Evolutionary conservation across 1,140 invertebrate genomes (phyloP).

Genomic region (Apolygus lucorum): DNA sequence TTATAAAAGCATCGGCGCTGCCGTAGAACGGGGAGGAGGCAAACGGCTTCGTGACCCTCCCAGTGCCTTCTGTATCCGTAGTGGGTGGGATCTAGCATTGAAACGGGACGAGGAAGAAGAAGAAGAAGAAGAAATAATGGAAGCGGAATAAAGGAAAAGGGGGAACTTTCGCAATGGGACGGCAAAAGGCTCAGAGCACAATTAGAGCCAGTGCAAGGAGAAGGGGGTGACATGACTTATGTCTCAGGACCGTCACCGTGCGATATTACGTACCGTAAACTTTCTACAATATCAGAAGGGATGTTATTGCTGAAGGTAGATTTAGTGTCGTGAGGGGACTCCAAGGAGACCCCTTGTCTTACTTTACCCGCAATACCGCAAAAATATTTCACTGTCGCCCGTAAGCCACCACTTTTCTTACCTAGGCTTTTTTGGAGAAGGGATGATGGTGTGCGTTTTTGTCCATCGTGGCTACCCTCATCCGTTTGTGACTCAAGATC

Average conservation of each 20-base stretch:
- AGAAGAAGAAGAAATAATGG: background rate
- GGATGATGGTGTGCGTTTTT: too few relatives aligned
- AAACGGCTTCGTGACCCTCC: background rate
- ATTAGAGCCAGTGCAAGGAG: background rate
- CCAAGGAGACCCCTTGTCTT: background rate
- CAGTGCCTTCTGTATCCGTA: background rate
- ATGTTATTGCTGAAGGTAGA: slow-evolving; percentile 13
- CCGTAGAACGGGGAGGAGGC: background rate
- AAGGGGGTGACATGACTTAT: background rate
- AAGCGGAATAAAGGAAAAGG: too few relatives aligned
- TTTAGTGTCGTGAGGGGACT: background rate
- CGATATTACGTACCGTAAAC: slow-evolving; percentile 1
- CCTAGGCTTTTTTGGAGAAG: too few relatives aligned
- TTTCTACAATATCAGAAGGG: slow-evolving; percentile 13
- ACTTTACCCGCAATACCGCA: slow-evolving; percentile 1
- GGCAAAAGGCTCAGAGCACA: background rate
- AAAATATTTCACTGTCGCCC: slow-evolving; percentile 10
- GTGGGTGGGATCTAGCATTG: background rate
- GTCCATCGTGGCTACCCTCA: too few relatives aligned
- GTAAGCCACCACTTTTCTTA: background rate
- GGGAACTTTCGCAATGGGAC: background rate
- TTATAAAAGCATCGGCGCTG: background rate
- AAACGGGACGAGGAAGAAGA: background rate
- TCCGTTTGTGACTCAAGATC: too few relatives aligned
- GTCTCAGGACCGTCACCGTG: background rate